Percentiles rank a stretch among this genome's conserved stretches.
Conservation (phyloP, 2,888 invertebrate genomes). For the Conomelus anceps region DNA sequence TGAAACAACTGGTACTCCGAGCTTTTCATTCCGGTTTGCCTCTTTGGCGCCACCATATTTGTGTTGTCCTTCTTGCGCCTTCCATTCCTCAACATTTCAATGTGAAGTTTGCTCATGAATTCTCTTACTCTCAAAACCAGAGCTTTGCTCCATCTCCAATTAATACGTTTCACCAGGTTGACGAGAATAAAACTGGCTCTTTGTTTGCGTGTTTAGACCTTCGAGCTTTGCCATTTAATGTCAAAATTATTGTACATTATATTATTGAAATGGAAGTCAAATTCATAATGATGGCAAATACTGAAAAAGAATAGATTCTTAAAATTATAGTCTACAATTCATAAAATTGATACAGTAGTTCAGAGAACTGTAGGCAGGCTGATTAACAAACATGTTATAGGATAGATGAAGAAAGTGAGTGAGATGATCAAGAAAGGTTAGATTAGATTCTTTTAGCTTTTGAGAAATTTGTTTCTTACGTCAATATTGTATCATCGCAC, state of each 20-base stretch:
- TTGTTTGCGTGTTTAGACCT: neutral
- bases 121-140: neutral
- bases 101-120: neutral
- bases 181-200: neutral
- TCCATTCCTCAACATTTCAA: neutral
- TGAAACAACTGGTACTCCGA: neutral
- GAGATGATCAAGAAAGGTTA: too few relatives aligned
- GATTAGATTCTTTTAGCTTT: too few relatives aligned
- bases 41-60: neutral
- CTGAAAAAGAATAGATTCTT: too few relatives aligned
- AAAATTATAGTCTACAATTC: too few relatives aligned
- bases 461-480: too few relatives aligned
- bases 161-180: neutral
- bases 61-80: neutral
- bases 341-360: too few relatives aligned
- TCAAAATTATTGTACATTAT: neutral
- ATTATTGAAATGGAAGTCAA: too few relatives aligned
- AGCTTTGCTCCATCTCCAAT: neutral
- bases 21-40: neutral
- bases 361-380: too few relatives aligned
- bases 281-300: too few relatives aligned
- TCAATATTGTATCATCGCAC: too few relatives aligned
- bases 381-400: too few relatives aligned
- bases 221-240: neutral
- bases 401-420: too few relatives aligned